Base-by-base conservation (phyloP, 2,113 vertebrate genomes). In the Passer domesticus region DNA sequence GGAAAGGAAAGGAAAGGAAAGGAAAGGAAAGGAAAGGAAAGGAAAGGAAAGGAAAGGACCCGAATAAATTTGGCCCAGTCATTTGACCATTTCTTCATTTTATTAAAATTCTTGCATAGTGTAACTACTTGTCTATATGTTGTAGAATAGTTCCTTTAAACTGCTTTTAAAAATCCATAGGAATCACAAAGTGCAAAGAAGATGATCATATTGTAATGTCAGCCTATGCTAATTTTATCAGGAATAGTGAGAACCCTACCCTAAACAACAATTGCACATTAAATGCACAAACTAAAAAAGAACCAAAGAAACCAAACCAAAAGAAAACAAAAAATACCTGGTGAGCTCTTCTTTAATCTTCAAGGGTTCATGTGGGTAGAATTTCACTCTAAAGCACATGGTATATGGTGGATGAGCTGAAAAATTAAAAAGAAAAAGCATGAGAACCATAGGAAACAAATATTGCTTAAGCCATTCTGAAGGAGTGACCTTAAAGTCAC, bases 311-410 rank as follows among this genome's bases (percentile, higher is more conserved):
- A 53, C 18, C 3, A 50, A 41, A 86, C 8, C 2, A 12, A 66
- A 58, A 24, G 7, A 27, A 22, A 47, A 23, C 4, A 46, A 41
- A 86, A 81, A 50, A 90, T 99, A 99, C 99, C 99, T 99, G 94
- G 99, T 99, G 82, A 99, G 99, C 94, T 99, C 99, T 98, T 99
- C 99, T 98, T 99, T 99, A 97, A 99, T 99, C 98, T 99, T 99
- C 98, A 99, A 97, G 66, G 99, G 99, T 96, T 99, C 99, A 6
- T 99, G 98, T 64, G 99, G 99, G 97, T 99, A 99, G 98, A 99
- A 99, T 98, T 99, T 99, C 98, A 99, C 98, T 98, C 99, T 98
- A 98, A 99, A 99, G 98, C 99, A 99, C 99, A 99, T 99, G 67
- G 98, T 99, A 96, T 99, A 99, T 41, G 99, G 99, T 98, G 99